A percentile compares a stretch with the other conserved stretches of the same genome.
Evolutionary conservation across 2,797 vertebrate genomes (phyloP).

Genomic region (Gymnoscopelus microlampas): DNA sequence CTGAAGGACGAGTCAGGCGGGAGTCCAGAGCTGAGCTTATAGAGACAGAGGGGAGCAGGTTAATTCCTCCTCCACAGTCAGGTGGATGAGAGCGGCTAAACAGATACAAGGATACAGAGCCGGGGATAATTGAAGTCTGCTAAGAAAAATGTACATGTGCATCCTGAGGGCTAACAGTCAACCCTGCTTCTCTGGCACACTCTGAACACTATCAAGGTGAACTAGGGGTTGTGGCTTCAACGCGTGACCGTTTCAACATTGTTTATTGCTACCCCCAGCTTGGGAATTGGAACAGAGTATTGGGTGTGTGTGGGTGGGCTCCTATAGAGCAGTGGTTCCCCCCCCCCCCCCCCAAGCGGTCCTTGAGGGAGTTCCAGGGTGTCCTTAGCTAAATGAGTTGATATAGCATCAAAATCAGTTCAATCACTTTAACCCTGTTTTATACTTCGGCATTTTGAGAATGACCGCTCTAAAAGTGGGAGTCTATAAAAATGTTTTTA

Average conservation of each 20-base stretch:
- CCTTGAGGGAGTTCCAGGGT: no score
- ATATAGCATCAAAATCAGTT: no score
- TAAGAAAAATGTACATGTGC: conserved; percentile 73
- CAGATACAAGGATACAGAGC: conserved; percentile 79
- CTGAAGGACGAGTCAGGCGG: conserved; percentile 76
- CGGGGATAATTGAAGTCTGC: conserved; percentile 83
- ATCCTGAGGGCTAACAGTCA: conserved; percentile 65
- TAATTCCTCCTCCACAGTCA: conserved; percentile 81
- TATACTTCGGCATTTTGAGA: no score
- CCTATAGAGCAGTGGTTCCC: conserved; percentile 8
- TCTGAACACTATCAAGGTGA: conserved; percentile 78
- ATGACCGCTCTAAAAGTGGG: no score
- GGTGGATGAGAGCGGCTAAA: conserved; percentile 83
- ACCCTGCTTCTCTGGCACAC: conserved; percentile 72
- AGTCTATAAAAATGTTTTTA: no score
- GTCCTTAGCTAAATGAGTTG: no score
- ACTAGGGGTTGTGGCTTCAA: conserved; percentile 66
- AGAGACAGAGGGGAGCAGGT: conserved; percentile 62
- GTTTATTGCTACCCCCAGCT: conserved; percentile 77
- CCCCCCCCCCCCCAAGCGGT: no score
- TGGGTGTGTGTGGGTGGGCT: conserved; percentile 45
- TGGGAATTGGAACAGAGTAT: conserved; percentile 56
- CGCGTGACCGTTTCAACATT: conserved; percentile 73
- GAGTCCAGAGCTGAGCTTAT: conserved; percentile 70
- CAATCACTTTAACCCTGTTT: no score